Percentiles rank a stretch among this genome's conserved stretches.
These are phyloP conservation scores for Salvelinus sp. DNA, from an alignment of 2,113 vertebrate species.

Conservation along the genomic window DNA sequence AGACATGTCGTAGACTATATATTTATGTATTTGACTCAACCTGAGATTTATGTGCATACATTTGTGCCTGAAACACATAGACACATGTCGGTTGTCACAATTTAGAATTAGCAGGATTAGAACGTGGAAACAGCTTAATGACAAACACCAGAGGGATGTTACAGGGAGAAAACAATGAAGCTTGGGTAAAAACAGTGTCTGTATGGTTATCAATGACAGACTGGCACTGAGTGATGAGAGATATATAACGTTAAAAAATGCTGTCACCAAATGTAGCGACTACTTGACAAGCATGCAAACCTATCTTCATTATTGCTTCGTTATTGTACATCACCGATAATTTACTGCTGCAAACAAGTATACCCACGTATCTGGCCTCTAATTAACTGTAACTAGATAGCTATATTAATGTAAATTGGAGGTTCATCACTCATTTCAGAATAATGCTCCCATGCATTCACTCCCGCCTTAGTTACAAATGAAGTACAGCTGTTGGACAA, in stretches of 20 bases:
- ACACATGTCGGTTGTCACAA: background rate
- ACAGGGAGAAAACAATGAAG: background rate
- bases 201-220: conserved; percentile 2
- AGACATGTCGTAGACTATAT: background rate
- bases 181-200: background rate
- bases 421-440: no score
- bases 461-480: background rate
- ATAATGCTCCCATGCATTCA: conserved; percentile 8
- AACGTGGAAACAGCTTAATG: background rate
- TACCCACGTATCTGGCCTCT: background rate
- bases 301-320: conserved; percentile 39
- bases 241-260: conserved; percentile 15
- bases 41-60: no score
- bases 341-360: conserved; percentile 25
- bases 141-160: background rate
- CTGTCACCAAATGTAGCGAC: conserved; percentile 10
- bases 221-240: conserved; percentile 15
- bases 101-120: background rate
- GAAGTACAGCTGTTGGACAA: background rate
- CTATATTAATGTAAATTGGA: conserved; percentile 4
- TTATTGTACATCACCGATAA: conserved; percentile 31
- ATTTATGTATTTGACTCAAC: background rate
- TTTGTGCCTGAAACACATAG: background rate
- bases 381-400: conserved; percentile 24
- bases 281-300: conserved; percentile 18